Evolutionary conservation across 1,140 invertebrate genomes (phyloP), one percentile per base, ranked within the genome.

Genomic region (Campoletis sonorensis): DNA sequence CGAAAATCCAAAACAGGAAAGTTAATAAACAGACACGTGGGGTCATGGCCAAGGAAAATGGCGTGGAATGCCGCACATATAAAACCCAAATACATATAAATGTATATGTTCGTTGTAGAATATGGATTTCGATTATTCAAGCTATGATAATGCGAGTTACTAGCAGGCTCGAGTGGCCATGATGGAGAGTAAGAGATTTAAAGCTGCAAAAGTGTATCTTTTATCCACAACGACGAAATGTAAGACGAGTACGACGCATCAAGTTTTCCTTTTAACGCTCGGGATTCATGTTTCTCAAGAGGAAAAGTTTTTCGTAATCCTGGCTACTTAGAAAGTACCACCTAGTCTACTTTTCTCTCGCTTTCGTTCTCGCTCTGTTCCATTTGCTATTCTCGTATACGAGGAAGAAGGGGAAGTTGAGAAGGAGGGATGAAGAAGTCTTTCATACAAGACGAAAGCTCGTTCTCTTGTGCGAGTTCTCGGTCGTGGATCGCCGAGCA

Each of bases 271-370:
- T 75, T 54, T 75, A 18, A 4, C 72, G 7, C 11, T 78, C 15
- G 2, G 37, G 26, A 45, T 30, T 45, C 37, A 3, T 61, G 58
- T 61, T 64, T 67, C 61, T 78, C 76, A 49, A 78, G 33, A 78
- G 58, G 18, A 26, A 78, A 78, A 67, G 13, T 77, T 88, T 88
- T 79, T 83, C 82, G 86, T 88, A 88, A 89, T 88, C 86, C 84
- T 84, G 21, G 85, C 81, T 87, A 88, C 85, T 88, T 86, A 87
- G 76, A 33, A 78, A 78, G 76, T 78, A 78, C 76, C 33, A 78
- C 15, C 72, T 40, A 33, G 23, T 27, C 61, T 64, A 15, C 4
- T 30, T 18, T 70, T 70, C 67, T 30, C 61, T 15, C 61, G 13
- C 61, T 45, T 45, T 33, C 30, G 8, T 11, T 45, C 11, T 45